A percentile compares a stretch with the other conserved stretches of the same genome.
Conservation (phyloP, 2,113 vertebrate species). For the Aramus guarauna region DNA sequence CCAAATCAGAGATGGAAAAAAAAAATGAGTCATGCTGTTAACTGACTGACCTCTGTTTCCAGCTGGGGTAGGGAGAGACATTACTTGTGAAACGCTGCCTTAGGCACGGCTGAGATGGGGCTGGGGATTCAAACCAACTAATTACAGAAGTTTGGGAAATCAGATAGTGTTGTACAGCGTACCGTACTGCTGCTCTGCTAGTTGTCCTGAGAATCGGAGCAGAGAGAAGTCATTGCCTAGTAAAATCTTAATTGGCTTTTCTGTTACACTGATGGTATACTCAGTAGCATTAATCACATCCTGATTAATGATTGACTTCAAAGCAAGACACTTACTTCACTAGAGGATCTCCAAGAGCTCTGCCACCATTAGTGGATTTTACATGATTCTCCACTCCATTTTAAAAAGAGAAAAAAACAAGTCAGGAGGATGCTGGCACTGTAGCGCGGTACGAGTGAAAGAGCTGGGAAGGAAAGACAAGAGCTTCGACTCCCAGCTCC, state of each 20-base stretch:
- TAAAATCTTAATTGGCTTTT: neutral
- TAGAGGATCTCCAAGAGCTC: neutral
- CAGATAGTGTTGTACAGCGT: neutral
- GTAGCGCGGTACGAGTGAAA: accelerated
- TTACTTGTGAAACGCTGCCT: neutral
- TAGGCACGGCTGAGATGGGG: neutral
- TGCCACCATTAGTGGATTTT: neutral
- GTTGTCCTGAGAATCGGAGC: neutral
- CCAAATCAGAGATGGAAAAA: neutral
- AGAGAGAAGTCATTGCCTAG: neutral
- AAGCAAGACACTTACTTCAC: neutral
- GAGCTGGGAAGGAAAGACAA: neutral
- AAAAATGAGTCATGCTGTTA: neutral
- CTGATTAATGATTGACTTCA: neutral
- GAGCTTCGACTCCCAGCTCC: neutral
- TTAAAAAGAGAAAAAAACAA: neutral
- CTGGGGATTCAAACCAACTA: neutral
- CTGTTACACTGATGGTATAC: neutral
- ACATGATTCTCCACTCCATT: neutral
- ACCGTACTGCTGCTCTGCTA: neutral
- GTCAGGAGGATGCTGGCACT: neutral
- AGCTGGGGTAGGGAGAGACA: neutral
- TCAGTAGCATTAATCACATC: neutral
- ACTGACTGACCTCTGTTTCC: neutral
- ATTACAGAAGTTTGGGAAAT: neutral